Conservation (phyloP, 1,140 invertebrate genomes). For the Neodiprion lecontei region DNA sequence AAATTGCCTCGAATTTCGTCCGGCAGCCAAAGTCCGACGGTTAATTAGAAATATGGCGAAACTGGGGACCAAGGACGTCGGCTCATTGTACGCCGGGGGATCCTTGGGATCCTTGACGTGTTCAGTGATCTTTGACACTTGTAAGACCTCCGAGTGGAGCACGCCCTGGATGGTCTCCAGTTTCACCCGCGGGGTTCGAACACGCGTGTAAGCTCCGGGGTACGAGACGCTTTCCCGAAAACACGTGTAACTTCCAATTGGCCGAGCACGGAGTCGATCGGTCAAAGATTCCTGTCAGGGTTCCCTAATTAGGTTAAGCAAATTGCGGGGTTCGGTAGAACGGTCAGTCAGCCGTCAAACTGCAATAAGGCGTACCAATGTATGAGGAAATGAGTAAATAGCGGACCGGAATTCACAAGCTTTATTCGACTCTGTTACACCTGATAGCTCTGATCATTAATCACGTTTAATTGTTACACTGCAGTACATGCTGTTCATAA, state of each 20-base stretch:
- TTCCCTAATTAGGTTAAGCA: not conserved
- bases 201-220: too few relatives aligned
- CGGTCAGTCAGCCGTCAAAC: not conserved
- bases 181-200: not conserved
- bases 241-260: slow-evolving; percentile 7
- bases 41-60: not conserved
- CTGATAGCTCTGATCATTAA: too few relatives aligned
- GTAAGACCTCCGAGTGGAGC: not conserved
- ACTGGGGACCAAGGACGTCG: not conserved
- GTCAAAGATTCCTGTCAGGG: slow-evolving; percentile 3
- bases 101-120: slow-evolving; percentile 1
- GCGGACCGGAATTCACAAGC: too few relatives aligned
- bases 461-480: too few relatives aligned
- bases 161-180: not conserved
- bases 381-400: too few relatives aligned
- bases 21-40: not conserved
- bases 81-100: not conserved
- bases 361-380: not conserved
- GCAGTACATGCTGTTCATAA: too few relatives aligned
- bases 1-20: too few relatives aligned
- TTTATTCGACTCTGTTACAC: too few relatives aligned
- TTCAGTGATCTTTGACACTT: slow-evolving; percentile 5
- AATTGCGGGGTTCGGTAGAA: not conserved
- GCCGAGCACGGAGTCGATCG: not conserved
- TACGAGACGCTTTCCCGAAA: not conserved